phyloP scores from a whole-genome alignment of 2,888 invertebrate genomes.

The Ellobium chinense region DNA sequence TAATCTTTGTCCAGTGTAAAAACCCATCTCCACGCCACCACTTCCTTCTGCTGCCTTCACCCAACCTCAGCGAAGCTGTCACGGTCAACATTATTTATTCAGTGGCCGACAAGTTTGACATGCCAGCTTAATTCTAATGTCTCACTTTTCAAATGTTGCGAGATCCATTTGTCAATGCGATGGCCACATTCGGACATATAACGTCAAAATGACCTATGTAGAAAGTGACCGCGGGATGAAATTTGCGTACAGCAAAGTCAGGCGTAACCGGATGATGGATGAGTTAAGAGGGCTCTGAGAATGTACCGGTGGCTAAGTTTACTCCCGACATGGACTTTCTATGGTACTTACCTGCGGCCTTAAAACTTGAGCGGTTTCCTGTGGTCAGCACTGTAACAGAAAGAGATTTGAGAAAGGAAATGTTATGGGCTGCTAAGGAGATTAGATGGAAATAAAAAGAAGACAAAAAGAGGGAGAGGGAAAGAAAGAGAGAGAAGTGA shows the following conservation, averaged over 20 bases:
- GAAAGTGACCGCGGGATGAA: background rate
- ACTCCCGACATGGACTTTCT: background rate
- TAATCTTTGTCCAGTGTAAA: background rate
- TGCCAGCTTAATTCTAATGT: constrained; percentile 6
- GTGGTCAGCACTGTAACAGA: too few species aligned
- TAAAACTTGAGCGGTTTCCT: too few species aligned
- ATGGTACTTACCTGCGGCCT: too few species aligned
- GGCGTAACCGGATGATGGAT: background rate
- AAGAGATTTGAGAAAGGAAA: too few species aligned
- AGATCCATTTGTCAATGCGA: constrained; percentile 26
- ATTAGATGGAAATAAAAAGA: too few species aligned
- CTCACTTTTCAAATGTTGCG: constrained; percentile 17
- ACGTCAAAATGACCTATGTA: constrained; percentile 12
- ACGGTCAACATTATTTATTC: constrained; percentile 14
- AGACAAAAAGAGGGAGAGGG: too few species aligned
- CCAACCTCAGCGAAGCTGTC: background rate
- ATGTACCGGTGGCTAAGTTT: background rate
- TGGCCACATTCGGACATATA: background rate
- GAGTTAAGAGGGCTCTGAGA: background rate
- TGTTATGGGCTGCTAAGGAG: too few species aligned
- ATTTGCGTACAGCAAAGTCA: background rate
- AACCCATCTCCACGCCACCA: background rate
- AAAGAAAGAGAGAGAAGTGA: too few species aligned
- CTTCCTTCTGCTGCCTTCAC: background rate
- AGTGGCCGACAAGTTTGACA: background rate